phyloP scores from a whole-genome alignment of 2,797 vertebrate genomes.

The Siniperca obscura region DNA sequence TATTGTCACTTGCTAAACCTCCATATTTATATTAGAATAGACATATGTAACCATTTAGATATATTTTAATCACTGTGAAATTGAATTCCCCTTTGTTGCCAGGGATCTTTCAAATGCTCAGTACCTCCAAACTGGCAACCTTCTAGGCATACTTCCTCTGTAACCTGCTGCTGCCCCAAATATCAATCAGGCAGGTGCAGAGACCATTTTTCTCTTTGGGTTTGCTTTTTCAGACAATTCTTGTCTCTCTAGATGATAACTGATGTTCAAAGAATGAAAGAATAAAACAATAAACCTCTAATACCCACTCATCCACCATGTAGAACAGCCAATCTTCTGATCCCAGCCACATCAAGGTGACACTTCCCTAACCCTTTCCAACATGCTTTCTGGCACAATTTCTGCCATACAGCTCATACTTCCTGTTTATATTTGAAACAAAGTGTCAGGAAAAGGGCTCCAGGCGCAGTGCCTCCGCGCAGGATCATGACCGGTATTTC shows the following conservation, averaged over 20 bases:
- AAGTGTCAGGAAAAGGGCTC: constrained; percentile 49
- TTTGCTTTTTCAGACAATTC: background rate
- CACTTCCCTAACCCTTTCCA: constrained; percentile 32
- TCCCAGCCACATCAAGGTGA: constrained; percentile 13
- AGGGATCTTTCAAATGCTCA: background rate
- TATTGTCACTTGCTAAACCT: background rate
- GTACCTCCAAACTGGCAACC: constrained; percentile 19
- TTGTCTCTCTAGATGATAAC: constrained; percentile 1
- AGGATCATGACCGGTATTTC: constrained; percentile 15
- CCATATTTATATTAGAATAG: background rate
- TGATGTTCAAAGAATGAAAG: background rate
- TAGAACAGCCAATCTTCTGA: constrained; percentile 26
- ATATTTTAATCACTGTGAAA: constrained; percentile 4
- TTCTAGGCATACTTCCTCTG: background rate
- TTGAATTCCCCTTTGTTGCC: background rate
- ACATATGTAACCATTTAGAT: background rate
- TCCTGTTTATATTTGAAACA: constrained; percentile 71
- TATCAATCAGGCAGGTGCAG: background rate
- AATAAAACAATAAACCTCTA: constrained; percentile 13
- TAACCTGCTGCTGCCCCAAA: background rate
- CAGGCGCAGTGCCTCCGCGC: background rate
- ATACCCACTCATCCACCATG: constrained; percentile 13
- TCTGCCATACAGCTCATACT: constrained; percentile 44
- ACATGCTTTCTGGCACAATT: constrained; percentile 50
- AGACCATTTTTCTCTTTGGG: background rate